Evolutionary conservation across 1,140 invertebrate genomes (phyloP).

Genomic region (Heliconius eleuchia): DNA sequence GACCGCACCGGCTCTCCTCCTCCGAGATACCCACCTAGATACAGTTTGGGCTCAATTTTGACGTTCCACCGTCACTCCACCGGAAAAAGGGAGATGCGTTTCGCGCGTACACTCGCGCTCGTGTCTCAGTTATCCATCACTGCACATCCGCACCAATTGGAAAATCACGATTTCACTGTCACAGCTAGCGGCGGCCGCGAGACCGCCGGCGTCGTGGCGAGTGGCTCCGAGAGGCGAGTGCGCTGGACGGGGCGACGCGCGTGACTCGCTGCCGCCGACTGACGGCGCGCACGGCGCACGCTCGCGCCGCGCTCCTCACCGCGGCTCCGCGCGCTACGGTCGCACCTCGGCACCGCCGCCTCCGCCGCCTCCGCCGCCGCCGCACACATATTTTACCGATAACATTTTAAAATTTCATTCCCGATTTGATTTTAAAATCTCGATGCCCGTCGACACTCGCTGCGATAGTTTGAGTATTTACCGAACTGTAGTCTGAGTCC

Average conservation of each 20-base stretch:
- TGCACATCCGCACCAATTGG: conserved; percentile 77
- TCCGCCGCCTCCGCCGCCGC: conserved; percentile 49
- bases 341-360: conserved; percentile 36
- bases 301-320: conserved; percentile 49
- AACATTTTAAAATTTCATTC: conserved; percentile 59
- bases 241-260: conserved; percentile 66
- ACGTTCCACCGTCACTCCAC: conserved; percentile 67
- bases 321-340: conserved; percentile 50
- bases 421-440: conserved; percentile 72
- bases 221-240: conserved; percentile 60
- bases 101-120: conserved; percentile 58
- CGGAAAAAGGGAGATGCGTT: conserved; percentile 60
- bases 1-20: conserved; percentile 37
- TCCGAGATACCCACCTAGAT: conserved; percentile 72
- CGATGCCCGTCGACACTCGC: conserved; percentile 58
- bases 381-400: conserved; percentile 55
- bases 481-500: conserved; percentile 52
- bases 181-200: conserved; percentile 61
- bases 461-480: conserved; percentile 63
- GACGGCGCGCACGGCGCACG: conserved; percentile 71
- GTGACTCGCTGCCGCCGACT: conserved; percentile 76
- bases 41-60: conserved; percentile 81
- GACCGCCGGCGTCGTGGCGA: conserved; percentile 42
- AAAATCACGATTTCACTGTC: conserved; percentile 79
- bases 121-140: conserved; percentile 78